These are phyloP conservation scores for Bufo gargarizans DNA, from an alignment of 2,113 vertebrate species.

Conservation along the genomic window DNA sequence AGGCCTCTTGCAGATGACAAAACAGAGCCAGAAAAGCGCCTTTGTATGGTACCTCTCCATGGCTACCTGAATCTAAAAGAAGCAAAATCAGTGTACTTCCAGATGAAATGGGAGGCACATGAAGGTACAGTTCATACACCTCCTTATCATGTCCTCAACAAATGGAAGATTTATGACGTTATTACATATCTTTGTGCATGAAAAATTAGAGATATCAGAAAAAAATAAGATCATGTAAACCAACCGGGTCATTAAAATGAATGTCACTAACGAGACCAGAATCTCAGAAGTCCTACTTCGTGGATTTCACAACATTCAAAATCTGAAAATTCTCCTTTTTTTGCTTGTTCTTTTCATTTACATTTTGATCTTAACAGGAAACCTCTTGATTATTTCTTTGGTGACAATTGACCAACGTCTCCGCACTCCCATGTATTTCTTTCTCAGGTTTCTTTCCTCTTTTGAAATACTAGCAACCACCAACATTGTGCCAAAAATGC, in stretches of 20 bases:
- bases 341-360: slow-evolving; percentile 18
- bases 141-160: too few relatives aligned
- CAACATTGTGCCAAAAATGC: slow-evolving; percentile 61
- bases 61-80: too few relatives aligned
- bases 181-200: too few relatives aligned
- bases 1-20: too few relatives aligned
- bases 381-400: slow-evolving; percentile 5
- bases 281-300: slow-evolving; percentile 27
- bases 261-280: slow-evolving; percentile 3
- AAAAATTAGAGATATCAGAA: too few relatives aligned
- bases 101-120: too few relatives aligned
- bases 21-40: too few relatives aligned
- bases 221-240: background rate
- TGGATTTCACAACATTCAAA: slow-evolving; percentile 28
- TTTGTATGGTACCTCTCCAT: too few relatives aligned
- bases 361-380: slow-evolving; percentile 5
- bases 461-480: slow-evolving; percentile 62
- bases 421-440: slow-evolving; percentile 44
- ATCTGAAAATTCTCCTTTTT: slow-evolving; percentile 8
- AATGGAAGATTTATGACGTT: too few relatives aligned
- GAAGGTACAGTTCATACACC: too few relatives aligned
- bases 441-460: slow-evolving; percentile 59
- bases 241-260: slow-evolving; percentile 27
- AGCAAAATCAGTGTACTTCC: too few relatives aligned
- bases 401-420: background rate